Evolutionary conservation across 2,888 invertebrate species (phyloP).

Genomic region (Tachina grossa): DNA sequence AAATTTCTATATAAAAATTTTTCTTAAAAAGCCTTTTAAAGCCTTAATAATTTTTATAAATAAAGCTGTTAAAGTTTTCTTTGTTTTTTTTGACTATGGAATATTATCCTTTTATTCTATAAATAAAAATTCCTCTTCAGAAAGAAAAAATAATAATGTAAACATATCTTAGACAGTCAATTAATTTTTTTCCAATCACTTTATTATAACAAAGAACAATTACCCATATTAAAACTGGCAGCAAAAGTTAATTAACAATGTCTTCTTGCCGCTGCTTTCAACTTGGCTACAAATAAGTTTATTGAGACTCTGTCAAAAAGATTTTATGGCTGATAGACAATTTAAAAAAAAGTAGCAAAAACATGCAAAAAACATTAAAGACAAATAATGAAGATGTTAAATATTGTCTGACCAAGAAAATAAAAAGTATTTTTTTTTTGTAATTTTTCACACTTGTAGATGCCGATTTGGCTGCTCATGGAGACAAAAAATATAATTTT

Average conservation of each 20-base stretch:
- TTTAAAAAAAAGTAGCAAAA: neutral
- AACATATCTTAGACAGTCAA: neutral
- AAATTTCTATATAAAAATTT: no score
- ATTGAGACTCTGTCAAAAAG: constrained; percentile 21
- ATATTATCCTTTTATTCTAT: no score
- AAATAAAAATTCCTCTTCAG: neutral
- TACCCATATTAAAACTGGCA: neutral
- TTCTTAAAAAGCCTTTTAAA: no score
- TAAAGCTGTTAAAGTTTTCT: no score
- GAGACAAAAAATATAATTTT: neutral
- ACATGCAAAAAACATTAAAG: neutral
- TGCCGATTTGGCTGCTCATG: constrained; percentile 6
- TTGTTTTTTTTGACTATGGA: no score
- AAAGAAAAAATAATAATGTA: neutral
- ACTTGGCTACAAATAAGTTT: constrained; percentile 20
- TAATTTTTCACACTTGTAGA: constrained; percentile 29
- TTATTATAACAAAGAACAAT: constrained; percentile 1
- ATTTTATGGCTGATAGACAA: neutral
- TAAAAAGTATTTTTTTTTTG: constrained; percentile 24
- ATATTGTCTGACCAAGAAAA: constrained; percentile 31
- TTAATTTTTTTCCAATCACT: constrained; percentile 24
- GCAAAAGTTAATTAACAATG: neutral
- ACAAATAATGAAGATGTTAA: constrained; percentile 39
- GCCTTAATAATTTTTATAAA: no score
- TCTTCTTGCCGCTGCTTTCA: constrained; percentile 12